phyloP scores from a whole-genome alignment of 2,888 invertebrate species.

The Coleophora flavipennella region DNA sequence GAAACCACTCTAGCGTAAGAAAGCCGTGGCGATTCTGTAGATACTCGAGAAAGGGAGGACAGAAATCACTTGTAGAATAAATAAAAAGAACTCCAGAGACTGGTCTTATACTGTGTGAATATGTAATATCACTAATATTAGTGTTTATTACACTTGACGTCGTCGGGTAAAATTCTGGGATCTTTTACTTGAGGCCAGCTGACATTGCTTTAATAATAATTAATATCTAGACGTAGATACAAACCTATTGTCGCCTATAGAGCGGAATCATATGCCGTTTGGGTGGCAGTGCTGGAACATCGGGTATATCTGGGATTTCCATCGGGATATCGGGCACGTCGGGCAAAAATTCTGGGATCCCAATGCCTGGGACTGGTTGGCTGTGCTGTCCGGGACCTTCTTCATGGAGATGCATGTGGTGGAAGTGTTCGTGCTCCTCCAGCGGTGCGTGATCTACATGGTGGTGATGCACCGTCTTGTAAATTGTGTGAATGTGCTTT shows the following conservation, averaged over 20 bases:
- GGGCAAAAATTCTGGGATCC: slow-evolving; percentile 58
- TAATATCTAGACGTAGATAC: not conserved
- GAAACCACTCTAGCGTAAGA: no score
- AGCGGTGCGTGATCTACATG: slow-evolving; percentile 50
- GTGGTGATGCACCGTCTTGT: slow-evolving; percentile 76
- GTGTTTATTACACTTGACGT: no score
- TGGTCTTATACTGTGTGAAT: no score
- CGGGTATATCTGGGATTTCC: slow-evolving; percentile 34
- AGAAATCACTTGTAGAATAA: no score
- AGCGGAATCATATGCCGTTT: slow-evolving; percentile 37
- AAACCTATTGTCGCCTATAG: slow-evolving; percentile 33
- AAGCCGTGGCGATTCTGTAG: no score
- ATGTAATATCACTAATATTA: no score
- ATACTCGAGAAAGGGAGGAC: no score
- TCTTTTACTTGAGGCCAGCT: no score
- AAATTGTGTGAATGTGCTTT: slow-evolving; percentile 81
- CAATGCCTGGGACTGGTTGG: slow-evolving; percentile 44
- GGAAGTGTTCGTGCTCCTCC: slow-evolving; percentile 66
- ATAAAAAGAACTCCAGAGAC: no score
- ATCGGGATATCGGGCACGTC: slow-evolving; percentile 41
- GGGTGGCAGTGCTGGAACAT: slow-evolving; percentile 26
- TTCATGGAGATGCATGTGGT: slow-evolving; percentile 57
- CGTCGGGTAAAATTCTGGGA: no score
- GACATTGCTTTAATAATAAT: no score
- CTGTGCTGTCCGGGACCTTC: slow-evolving; percentile 44